phyloP scores from a whole-genome alignment of 2,888 invertebrate genomes.

The Glyphotaelius pellucidus region DNA sequence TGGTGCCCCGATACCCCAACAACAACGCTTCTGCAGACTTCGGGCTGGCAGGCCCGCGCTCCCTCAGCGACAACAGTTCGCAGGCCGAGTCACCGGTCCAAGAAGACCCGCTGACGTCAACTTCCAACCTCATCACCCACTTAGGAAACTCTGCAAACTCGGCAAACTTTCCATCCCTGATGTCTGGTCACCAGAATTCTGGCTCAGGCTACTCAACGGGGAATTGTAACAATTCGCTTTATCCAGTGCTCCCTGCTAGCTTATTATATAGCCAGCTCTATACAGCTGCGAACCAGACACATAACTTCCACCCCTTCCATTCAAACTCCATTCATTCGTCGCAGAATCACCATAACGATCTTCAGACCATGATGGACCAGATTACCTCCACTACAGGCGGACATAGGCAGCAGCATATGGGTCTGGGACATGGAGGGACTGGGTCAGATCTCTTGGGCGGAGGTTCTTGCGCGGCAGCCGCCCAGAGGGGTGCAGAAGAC shows the following conservation, averaged over 20 bases:
- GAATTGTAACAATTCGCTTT: conserved; percentile 85
- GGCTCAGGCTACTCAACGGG: conserved; percentile 77
- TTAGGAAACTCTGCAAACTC: conserved; percentile 73
- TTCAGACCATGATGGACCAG: conserved; percentile 88
- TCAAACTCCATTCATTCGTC: conserved; percentile 81
- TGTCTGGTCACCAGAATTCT: conserved; percentile 79
- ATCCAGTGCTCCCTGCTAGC: conserved; percentile 89
- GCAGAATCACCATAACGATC: conserved; percentile 82
- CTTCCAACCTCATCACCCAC: conserved; percentile 79
- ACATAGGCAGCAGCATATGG: conserved; percentile 74
- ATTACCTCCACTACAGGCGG: conserved; percentile 82
- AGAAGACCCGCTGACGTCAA: conserved; percentile 83
- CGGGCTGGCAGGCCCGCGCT: conserved; percentile 83
- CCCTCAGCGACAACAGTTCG: conserved; percentile 89
- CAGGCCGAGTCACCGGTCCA: conserved; percentile 90
- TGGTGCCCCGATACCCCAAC: conserved; percentile 80
- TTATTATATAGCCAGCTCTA: conserved; percentile 90
- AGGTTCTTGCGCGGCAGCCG: conserved; percentile 78
- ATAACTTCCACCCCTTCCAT: conserved; percentile 84
- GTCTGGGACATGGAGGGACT: conserved; percentile 70
- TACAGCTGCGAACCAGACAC: conserved; percentile 86
- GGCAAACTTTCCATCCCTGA: conserved; percentile 81
- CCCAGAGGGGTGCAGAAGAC: conserved; percentile 78
- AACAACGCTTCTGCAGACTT: conserved; percentile 81
- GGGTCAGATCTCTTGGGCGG: conserved; percentile 74